A percentile compares a stretch with the other conserved stretches of the same genome.
These are phyloP conservation scores for Ceyx cyanopectus DNA, from an alignment of 2,113 vertebrate species.

Conservation along the genomic window DNA sequence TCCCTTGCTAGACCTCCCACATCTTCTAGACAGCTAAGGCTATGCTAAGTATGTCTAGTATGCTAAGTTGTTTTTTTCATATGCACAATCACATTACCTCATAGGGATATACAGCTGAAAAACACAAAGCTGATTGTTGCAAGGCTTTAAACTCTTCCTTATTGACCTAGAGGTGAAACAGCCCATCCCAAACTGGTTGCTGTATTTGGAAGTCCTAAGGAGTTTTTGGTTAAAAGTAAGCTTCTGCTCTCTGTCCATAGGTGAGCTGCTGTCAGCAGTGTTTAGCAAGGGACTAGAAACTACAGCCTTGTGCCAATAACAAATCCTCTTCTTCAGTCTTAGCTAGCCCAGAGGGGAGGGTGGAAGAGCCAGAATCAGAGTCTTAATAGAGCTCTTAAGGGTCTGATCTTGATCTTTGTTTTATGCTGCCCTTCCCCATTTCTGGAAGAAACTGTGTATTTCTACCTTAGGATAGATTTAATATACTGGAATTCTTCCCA, in stretches of 20 bases:
- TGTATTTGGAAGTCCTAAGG: constrained; percentile 1
- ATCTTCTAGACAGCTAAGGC: neutral
- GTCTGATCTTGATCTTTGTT: constrained; percentile 25
- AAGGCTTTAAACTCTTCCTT: constrained; percentile 10
- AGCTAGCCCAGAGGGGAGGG: neutral
- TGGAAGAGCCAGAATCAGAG: neutral
- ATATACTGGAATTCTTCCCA: constrained; percentile 50
- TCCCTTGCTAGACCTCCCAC: neutral
- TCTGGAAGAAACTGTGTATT: constrained; percentile 21
- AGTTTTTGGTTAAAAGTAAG: neutral
- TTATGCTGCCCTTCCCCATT: constrained; percentile 1
- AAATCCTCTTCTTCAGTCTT: neutral
- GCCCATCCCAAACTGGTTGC: neutral
- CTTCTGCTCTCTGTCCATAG: neutral
- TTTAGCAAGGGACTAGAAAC: neutral
- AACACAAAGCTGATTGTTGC: constrained; percentile 9
- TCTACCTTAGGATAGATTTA: constrained; percentile 23
- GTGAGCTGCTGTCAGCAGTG: neutral
- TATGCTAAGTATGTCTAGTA: neutral
- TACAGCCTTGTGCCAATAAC: neutral
- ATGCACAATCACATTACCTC: neutral
- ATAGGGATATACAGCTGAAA: neutral
- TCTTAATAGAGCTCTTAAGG: neutral
- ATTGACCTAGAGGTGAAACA: neutral
- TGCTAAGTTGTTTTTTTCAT: neutral